phyloP scores from a whole-genome alignment of 2,113 vertebrate species.

The Psettodes erumei region DNA sequence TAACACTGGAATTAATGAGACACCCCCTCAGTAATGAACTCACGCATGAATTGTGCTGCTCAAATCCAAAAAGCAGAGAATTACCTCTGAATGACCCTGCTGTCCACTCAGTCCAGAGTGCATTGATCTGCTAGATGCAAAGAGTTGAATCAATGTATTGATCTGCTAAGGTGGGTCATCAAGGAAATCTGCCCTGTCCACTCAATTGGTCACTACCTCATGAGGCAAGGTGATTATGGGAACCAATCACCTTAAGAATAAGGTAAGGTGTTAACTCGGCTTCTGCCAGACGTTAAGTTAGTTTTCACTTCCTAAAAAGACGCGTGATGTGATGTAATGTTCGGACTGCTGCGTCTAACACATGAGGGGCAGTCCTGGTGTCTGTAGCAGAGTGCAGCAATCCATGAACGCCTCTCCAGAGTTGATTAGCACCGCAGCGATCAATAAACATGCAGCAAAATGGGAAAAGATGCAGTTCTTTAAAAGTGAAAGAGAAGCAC shows the following conservation, averaged over 20 bases:
- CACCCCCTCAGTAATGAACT: background rate
- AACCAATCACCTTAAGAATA: conserved; percentile 11
- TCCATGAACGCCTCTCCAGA: background rate
- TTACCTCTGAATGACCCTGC: conserved; percentile 57
- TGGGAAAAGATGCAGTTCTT: too few species aligned
- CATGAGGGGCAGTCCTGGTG: background rate
- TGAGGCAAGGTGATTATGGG: conserved; percentile 49
- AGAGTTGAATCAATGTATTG: conserved; percentile 66
- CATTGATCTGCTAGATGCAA: conserved; percentile 57
- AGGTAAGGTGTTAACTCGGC: conserved; percentile 35
- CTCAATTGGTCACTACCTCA: conserved; percentile 40
- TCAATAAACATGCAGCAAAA: background rate
- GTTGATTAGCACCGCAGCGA: background rate
- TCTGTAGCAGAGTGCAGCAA: background rate
- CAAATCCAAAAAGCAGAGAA: conserved; percentile 9
- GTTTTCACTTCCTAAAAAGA: background rate
- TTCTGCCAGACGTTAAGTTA: background rate
- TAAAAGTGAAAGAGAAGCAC: too few species aligned
- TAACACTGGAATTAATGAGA: background rate
- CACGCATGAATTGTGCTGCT: background rate
- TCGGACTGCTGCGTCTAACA: background rate
- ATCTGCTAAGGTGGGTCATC: conserved; percentile 50
- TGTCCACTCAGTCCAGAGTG: conserved; percentile 50
- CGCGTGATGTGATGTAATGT: background rate
- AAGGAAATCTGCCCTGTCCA: conserved; percentile 36